A percentile compares a stretch with the other conserved stretches of the same genome.
Conservation (phyloP, 2,888 invertebrate species). For the Aspidiotus rigidus region DNA sequence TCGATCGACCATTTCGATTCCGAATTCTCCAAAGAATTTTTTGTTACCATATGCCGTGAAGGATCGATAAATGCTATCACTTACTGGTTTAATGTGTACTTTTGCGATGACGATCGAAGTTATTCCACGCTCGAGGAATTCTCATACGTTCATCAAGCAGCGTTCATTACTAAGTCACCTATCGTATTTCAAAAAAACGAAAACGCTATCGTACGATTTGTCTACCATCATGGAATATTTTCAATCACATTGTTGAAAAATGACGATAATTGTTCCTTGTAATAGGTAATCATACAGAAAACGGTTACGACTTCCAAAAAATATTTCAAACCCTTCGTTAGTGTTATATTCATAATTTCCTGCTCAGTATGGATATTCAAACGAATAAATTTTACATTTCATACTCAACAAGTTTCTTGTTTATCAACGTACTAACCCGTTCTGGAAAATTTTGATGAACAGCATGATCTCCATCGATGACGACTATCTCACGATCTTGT, state of each 20-base stretch:
- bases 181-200: slow-evolving; percentile 7
- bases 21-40: slow-evolving; percentile 10
- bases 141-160: slow-evolving; percentile 27
- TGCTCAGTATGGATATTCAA: too few species aligned
- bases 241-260: background rate
- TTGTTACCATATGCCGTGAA: slow-evolving; percentile 1
- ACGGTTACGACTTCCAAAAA: too few species aligned
- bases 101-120: slow-evolving; percentile 8
- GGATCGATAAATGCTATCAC: slow-evolving; percentile 22
- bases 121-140: slow-evolving; percentile 24
- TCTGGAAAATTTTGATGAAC: slow-evolving; percentile 39
- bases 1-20: slow-evolving; percentile 2
- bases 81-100: slow-evolving; percentile 20
- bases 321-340: too few species aligned
- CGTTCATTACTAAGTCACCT: slow-evolving; percentile 10
- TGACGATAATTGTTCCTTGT: too few species aligned
- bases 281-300: too few species aligned
- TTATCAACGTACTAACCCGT: slow-evolving; percentile 33
- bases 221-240: slow-evolving; percentile 24
- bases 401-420: background rate
- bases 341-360: too few species aligned
- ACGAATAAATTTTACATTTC: too few species aligned
- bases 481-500: slow-evolving; percentile 30
- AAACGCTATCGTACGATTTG: background rate
- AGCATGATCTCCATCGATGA: slow-evolving; percentile 39